Base-by-base conservation (phyloP, 2,797 vertebrate species). In the Chelmon rostratus region DNA sequence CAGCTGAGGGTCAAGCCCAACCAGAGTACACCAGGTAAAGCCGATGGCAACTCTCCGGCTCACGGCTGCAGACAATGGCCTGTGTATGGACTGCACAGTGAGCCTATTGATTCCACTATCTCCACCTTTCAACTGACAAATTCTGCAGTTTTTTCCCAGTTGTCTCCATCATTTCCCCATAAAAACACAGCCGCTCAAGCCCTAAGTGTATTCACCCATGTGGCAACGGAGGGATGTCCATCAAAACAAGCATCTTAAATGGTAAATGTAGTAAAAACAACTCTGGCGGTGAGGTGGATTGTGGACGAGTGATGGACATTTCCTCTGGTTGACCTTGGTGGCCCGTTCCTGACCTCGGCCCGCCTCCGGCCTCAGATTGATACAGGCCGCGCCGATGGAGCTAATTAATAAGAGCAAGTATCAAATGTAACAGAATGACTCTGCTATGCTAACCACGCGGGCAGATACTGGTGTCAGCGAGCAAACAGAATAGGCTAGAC, bases 401-500 rank as follows among this genome's bases (percentile, higher is more conserved):
- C 89, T 92, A 93, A 94, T 95, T 94, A 95, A 93, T 94, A 87
- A 79, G 78, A 58, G 82, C 82, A 85, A 86, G 91, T 92, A 93
- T 93, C 87, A 93, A 95, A 95, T 95, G 91, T 94, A 94, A 92
- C 93, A 86, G 91, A 90, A 78, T 49, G 79, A 79, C 93, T 92
- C 92, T 92, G 93, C 91, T 94, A 95, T 95, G 92, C 82, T 70
- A 81, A 80, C 80, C 88, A 91, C 62, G 91, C 79, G 37, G 85
- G 63, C 81, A 68, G 84, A 81, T 63, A 53, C 85, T 80, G 88
- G 73, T 87, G 91, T 88, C 89, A 88, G 79, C 65, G 25, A 72
- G 86, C 87, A 82, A 82, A 88, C 76, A 81, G 79, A 76, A 82
- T 68, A 82, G 85, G 71, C 65, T 40, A 73, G 73, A 87, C 78